Evolutionary conservation across 2,888 invertebrate genomes (phyloP), one percentile per base, ranked within the genome.

Genomic region (Dioctria linearis): DNA sequence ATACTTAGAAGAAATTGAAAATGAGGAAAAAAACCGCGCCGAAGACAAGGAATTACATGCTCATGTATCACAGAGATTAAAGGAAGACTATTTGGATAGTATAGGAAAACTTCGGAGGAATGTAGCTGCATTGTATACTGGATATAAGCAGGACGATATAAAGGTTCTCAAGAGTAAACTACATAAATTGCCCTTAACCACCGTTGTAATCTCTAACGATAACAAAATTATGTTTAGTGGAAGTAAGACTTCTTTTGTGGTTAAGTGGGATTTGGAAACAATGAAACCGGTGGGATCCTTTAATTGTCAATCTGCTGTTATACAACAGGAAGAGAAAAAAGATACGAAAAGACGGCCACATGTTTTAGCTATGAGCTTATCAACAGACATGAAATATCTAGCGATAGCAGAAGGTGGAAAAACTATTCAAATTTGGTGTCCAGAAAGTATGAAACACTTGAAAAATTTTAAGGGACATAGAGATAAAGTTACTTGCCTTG

Each of bases 1-100:
- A 86, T 97, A 97, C 88, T 90, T 98, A 51, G 91, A 95, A 85
- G 95, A 97, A 90, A 94, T 98, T 65, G 94, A 95, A 88, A 93
- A 92, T 86, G 94, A 96, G 90, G 95, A 95, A 87, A 92, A 91
- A 39, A 92, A 93, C 83, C 91, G 94, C 84, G 90, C 92, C 0
- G 94, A 93, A 84, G 90, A 92, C 25, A 92, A 93, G 80, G 92
- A 91, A 83, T 90, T 93, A 2, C 86, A 87, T 69, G 86, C 86
- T 73, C 57, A 80, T 49, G 86, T 89, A 3, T 92, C 94, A n/a
- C 93, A 93, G 84, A 91, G 96, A 80, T 90, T 98, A 80, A 94
- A 94, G 84, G 93, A 94, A 83, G 97, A 97, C 86, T 94, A 95
- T 86, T 90, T 98, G 59, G 96, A 96, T 87, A 95, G 95, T 87